Evolutionary conservation across 2,888 invertebrate species (phyloP).

Genomic region (Conomelus anceps): DNA sequence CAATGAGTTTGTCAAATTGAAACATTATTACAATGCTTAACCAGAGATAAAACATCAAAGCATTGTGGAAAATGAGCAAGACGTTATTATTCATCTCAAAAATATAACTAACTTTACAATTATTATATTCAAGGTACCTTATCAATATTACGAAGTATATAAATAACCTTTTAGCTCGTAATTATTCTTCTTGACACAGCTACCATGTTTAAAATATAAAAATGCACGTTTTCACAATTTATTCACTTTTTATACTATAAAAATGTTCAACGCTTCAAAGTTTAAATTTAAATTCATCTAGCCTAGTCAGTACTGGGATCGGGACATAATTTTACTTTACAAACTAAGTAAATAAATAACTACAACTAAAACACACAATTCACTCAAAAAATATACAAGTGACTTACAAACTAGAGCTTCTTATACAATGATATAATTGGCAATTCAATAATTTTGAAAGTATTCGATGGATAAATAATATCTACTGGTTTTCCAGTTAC

Average conservation of each 20-base stretch:
- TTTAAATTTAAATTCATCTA: conserved; percentile 13
- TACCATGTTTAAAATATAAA: not conserved
- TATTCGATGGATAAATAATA: not conserved
- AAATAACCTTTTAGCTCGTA: not conserved
- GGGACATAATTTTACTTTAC: not conserved
- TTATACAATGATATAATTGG: not conserved
- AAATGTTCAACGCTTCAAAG: not conserved
- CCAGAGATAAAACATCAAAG: not conserved
- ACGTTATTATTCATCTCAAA: not conserved
- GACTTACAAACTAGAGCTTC: not conserved
- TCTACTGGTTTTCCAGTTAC: not conserved
- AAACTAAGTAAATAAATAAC: conserved; percentile 22
- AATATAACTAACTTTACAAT: not conserved
- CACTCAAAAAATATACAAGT: not conserved
- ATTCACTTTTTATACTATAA: not conserved
- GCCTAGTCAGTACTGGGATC: conserved; percentile 28
- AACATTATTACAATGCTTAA: not conserved
- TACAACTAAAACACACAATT: conserved; percentile 16
- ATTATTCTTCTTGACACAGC: not conserved
- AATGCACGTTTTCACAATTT: not conserved
- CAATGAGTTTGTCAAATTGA: no score
- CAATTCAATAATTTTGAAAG: not conserved
- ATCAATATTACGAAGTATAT: not conserved
- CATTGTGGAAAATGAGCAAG: not conserved
- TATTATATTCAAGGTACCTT: not conserved